phyloP scores from a whole-genome alignment of 2,797 vertebrate species.

The Erethizon dorsatum region DNA sequence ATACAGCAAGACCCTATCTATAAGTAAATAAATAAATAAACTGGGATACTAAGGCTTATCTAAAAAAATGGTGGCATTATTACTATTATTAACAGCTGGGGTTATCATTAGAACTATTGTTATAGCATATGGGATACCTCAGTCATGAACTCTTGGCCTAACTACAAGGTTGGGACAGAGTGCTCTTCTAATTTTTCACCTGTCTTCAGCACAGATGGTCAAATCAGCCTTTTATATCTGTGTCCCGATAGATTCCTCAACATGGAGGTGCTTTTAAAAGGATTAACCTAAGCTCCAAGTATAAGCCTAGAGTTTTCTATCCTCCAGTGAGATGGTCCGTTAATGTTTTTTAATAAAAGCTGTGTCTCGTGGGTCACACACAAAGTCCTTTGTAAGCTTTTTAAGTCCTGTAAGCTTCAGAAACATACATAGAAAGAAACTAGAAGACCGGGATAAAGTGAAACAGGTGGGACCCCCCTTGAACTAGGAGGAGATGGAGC shows the following conservation, averaged over 20 bases:
- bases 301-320: neutral
- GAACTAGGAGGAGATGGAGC: neutral
- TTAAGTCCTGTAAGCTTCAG: neutral
- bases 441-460: neutral
- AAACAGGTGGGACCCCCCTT: neutral
- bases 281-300: neutral
- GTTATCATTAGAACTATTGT: neutral
- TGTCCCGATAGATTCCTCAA: neutral
- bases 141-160: neutral
- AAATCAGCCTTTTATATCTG: neutral
- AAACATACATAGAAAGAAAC: slow-evolving; percentile 6
- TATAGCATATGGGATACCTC: neutral
- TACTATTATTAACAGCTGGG: too few relatives aligned
- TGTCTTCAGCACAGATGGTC: neutral
- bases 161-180: neutral
- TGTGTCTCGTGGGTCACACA: neutral
- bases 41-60: neutral
- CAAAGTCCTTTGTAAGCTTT: neutral
- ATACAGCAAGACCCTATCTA: neutral
- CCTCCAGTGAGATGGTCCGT: neutral
- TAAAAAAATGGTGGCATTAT: neutral
- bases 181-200: neutral
- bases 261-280: neutral
- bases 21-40: neutral
- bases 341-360: neutral